These are phyloP conservation scores for Thalassaphorura encarpata DNA, from an alignment of 1,140 invertebrate species.

Conservation along the genomic window DNA sequence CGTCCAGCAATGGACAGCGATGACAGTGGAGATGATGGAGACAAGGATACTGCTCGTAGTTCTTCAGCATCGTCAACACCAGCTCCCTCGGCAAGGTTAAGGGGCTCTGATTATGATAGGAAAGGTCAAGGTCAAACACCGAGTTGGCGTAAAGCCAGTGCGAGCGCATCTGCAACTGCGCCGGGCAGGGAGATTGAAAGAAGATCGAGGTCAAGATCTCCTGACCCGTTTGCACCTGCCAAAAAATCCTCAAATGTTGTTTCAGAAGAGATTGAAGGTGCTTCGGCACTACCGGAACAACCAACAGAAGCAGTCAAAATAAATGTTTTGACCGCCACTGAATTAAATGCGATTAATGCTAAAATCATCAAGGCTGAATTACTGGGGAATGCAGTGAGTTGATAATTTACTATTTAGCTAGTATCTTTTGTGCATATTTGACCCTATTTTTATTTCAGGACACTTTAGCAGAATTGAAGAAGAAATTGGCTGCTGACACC, in stretches of 20 bases:
- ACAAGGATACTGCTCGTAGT: background rate
- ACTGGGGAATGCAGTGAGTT: constrained; percentile 60
- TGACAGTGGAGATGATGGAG: constrained; percentile 5
- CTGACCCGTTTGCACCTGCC: background rate
- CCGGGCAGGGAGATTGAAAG: background rate
- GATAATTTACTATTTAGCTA: too few relatives aligned
- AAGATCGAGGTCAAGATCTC: background rate
- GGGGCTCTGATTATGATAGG: too few relatives aligned
- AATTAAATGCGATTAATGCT: constrained; percentile 77
- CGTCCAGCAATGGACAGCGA: background rate
- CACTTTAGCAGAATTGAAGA: constrained; percentile 58
- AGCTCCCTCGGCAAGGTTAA: too few relatives aligned
- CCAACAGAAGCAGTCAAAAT: constrained; percentile 22
- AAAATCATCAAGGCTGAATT: constrained; percentile 85
- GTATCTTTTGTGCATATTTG: background rate
- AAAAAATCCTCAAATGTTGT: constrained; percentile 9
- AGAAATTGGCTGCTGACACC: constrained; percentile 59
- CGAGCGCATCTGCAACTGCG: too few relatives aligned
- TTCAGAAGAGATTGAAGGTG: constrained; percentile 9
- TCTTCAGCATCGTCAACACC: background rate
- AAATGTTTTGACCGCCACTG: constrained; percentile 53
- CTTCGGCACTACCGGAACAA: constrained; percentile 8
- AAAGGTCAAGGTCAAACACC: too few relatives aligned
- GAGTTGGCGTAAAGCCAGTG: too few relatives aligned
- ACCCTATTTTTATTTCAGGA: constrained; percentile 37